Base-by-base conservation (phyloP, 2,797 vertebrate species). In the Gobionotothen gibberifrons region DNA sequence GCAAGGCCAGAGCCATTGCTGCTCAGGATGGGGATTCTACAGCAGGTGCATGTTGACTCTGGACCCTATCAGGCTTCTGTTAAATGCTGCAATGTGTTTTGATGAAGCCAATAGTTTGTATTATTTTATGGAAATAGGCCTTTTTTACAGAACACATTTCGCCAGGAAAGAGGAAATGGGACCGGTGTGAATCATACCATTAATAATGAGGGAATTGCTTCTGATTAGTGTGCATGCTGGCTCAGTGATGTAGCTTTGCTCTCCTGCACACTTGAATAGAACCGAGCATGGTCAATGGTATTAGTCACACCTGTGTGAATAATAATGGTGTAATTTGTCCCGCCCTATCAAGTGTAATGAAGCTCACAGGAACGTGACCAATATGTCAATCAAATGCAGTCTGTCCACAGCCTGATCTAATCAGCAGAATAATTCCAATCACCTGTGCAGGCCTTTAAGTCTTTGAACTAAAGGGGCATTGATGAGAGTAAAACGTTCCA, bases 1-100 rank as follows among this genome's bases (percentile, higher is more conserved):
- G 60, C 68, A 74, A 61, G 74, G 51, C 22, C 22, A 26, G 12
- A 71, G 53, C 13, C 39, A 14, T 49, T 44, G 49, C n/a, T 60
- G 61, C 39, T 29, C 14, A 48, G 17, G 44, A 55, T 40, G 17
- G n/a, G 10, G 4, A 36, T 3, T 43, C n/a, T 16, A 8, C 7
- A 56, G 19, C 55, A 43, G 65, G 11, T 36, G 39, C 56, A 16
- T 17, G 42, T 46, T 54, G 29, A 15, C 16, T 12, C 15, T 19
- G 26, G 0, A 48, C 17, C 26, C 26, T 26, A 26, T 26, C 26
- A 26, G 26, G 26, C 26, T 26, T 26, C 21, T 53, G 55, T 39
- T 43, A 52, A 36, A 51, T 5, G 10, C 19, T n/a, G 44, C 19
- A 53, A 0, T 4, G 3, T 53, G 47, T 2, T 51, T 51, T 17